Base-by-base conservation (phyloP, 2,113 vertebrate genomes). In the Sinocyclocheilus grahami region DNA sequence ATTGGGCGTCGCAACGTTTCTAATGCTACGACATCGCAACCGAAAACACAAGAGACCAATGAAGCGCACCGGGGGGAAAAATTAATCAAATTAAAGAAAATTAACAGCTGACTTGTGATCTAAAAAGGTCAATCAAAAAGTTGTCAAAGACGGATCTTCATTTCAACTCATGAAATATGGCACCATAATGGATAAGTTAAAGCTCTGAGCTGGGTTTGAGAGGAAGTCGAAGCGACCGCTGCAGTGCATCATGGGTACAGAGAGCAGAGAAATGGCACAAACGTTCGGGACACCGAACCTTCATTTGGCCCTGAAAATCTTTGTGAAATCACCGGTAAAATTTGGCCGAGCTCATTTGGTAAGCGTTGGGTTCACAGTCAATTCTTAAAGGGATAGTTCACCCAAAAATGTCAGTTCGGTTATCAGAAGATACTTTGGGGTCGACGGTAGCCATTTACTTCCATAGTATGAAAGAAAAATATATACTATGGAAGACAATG, bases 111-210 rank as follows among this genome's bases (percentile, higher is more conserved):
- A 51, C 3, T 3, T 51, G 12, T 13, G 48, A 51, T 51, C 48
- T 51, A 13, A 53, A 53, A 53, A 53, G 1, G 51, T 53, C 14
- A 16, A 53, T 53, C 51, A 53, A 58, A 58, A 58, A 8, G 18
- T 20, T 58, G 55, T 58, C 55, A 58, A 60, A 60, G 58, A 60
- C 58, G 58, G 58, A 60, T 60, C 2, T 20, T n/a, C 58, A 10
- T 60, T n/a, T 60, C 9, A 60, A 60, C 20, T 60, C 58, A n/a
- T 60, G 58, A 60, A n/a, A 22, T 60, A 60, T 60, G 58, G 58
- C 90, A 90, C 89, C 78, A 55, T 89, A 63, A 72, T 80, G 82
- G 10, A 84, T 53, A 91, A 87, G 83, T 86, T 85, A 87, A 86
- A 90, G 88, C 58, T 60, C 58, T 60, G 58, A 60, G 58, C 88